Percentiles rank a stretch among this genome's conserved stretches.
Evolutionary conservation across 2,888 invertebrate genomes (phyloP).

Genomic region (Eupithecia subfuscata): DNA sequence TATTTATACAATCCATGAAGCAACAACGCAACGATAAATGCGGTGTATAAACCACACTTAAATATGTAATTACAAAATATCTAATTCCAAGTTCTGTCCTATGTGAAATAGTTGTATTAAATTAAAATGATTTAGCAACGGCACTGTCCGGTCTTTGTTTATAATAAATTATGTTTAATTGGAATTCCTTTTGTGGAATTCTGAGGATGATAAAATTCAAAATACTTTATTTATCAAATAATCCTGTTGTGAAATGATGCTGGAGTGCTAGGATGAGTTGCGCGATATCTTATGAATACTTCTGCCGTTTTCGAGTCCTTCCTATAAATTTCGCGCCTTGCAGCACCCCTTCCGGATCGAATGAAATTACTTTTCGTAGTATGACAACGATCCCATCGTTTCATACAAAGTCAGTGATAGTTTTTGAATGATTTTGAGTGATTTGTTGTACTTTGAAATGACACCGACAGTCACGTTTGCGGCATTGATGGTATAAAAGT

Average conservation of each 20-base stretch:
- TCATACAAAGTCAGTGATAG: too few relatives aligned
- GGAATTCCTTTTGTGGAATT: conserved; percentile 35
- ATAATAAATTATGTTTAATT: conserved; percentile 36
- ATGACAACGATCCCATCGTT: too few relatives aligned
- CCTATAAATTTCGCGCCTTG: too few relatives aligned
- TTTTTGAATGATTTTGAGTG: too few relatives aligned
- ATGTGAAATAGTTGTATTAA: conserved; percentile 37
- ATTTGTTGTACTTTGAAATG: too few relatives aligned
- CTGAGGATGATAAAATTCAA: conserved; percentile 26
- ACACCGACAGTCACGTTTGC: too few relatives aligned
- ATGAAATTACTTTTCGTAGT: too few relatives aligned
- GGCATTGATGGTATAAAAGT: too few relatives aligned
- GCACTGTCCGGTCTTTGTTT: conserved; percentile 35
- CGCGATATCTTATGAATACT: too few relatives aligned
- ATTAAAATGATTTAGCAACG: conserved; percentile 40
- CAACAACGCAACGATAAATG: conserved; percentile 16
- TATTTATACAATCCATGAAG: conserved; percentile 23
- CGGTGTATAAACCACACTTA: conserved; percentile 28
- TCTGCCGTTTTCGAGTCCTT: too few relatives aligned
- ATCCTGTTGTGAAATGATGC: not conserved
- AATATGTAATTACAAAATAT: conserved; percentile 34
- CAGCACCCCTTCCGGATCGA: too few relatives aligned
- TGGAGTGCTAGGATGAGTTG: too few relatives aligned
- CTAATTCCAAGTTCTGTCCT: conserved; percentile 30
- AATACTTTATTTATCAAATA: conserved; percentile 18